These are phyloP conservation scores for Formica selysi DNA, from an alignment of 1,140 invertebrate species.

Conservation along the genomic window DNA sequence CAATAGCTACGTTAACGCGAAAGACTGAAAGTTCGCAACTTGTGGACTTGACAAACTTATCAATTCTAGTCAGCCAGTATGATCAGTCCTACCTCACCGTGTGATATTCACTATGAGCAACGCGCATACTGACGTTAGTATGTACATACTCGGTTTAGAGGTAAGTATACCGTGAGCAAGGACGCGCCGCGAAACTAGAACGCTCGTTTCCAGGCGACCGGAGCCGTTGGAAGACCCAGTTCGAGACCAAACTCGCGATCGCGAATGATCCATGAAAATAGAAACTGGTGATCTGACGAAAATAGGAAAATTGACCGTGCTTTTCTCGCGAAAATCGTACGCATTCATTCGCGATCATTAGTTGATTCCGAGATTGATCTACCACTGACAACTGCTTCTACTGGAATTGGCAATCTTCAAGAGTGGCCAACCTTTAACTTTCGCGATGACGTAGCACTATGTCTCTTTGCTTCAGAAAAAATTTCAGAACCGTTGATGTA, in stretches of 20 bases:
- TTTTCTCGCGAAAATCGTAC: neutral
- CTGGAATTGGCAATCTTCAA: neutral
- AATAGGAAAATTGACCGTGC: constrained; percentile 14
- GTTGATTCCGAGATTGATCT: neutral
- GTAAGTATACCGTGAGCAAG: constrained; percentile 76
- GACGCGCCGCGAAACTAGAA: constrained; percentile 73
- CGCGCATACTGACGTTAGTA: constrained; percentile 63
- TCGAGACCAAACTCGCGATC: constrained; percentile 52
- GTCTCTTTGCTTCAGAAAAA: neutral
- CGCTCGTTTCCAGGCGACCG: constrained; percentile 64
- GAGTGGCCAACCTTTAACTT: neutral
- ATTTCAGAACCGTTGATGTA: neutral
- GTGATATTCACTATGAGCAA: constrained; percentile 65
- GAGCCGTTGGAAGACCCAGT: constrained; percentile 69
- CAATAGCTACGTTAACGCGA: neutral
- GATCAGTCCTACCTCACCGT: constrained; percentile 38
- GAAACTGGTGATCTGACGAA: neutral
- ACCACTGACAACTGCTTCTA: neutral
- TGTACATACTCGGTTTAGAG: constrained; percentile 68
- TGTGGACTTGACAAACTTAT: constrained; percentile 2
- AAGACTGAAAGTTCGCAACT: neutral
- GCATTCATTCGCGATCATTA: neutral
- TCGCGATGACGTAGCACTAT: neutral
- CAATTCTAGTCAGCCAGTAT: constrained; percentile 49
- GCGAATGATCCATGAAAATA: too few species aligned